phyloP scores from a whole-genome alignment of 2,113 vertebrate species.

The Oryzias curvinotus region DNA sequence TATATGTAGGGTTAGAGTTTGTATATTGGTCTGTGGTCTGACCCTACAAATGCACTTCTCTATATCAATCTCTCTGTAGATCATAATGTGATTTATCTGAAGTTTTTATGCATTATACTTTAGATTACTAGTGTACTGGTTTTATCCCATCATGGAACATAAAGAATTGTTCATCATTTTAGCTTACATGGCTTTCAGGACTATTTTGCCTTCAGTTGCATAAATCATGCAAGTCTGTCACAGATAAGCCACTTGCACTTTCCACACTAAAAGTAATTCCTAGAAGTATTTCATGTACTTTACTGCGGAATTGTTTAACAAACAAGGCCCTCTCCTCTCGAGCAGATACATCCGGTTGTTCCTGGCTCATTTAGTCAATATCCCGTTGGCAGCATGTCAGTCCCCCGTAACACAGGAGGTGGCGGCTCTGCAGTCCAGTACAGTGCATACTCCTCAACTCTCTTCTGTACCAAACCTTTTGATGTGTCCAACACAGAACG shows the following conservation, averaged over 20 bases:
- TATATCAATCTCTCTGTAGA: no score
- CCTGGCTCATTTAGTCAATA: not conserved
- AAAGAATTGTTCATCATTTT: no score
- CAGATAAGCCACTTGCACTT: not conserved
- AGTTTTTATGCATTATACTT: no score
- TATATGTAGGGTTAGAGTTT: no score
- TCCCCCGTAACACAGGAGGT: not conserved
- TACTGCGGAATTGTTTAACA: not conserved
- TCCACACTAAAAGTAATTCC: not conserved
- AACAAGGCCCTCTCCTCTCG: not conserved
- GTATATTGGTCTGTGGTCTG: no score
- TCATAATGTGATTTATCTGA: no score
- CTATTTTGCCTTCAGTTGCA: no score
- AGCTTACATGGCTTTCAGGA: no score
- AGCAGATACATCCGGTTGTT: constrained; percentile 2
- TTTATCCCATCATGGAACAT: no score
- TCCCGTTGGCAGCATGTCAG: not conserved
- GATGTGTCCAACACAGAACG: constrained; percentile 17
- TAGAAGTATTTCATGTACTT: not conserved
- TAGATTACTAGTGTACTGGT: no score
- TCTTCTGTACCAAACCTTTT: constrained; percentile 10
- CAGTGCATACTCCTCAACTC: not conserved
- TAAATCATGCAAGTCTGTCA: no score
- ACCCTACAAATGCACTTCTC: no score
- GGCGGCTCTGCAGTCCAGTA: not conserved